Conservation (phyloP, 2,113 vertebrate species). For the Limnothrissa miodon region DNA sequence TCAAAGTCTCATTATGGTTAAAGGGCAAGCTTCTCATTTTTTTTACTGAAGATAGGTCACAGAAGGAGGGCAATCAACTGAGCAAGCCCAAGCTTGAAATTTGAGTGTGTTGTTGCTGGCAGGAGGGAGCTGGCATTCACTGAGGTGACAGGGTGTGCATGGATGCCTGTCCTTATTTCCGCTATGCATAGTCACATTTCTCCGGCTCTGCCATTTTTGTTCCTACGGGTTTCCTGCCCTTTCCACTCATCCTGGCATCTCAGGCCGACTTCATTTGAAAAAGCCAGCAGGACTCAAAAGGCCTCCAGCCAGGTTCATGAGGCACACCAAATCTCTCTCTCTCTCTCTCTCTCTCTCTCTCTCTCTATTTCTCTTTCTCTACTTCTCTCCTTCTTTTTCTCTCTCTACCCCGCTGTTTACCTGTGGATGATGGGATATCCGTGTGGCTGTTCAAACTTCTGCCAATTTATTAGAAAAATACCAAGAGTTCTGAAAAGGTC, state of each 20-base stretch:
- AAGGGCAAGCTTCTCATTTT: neutral
- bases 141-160: neutral
- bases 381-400: neutral
- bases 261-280: neutral
- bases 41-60: no score
- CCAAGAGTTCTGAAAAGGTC: neutral
- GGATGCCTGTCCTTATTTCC: neutral
- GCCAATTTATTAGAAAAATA: neutral
- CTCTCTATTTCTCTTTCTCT: neutral
- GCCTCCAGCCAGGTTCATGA: neutral
- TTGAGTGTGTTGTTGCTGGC: neutral
- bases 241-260: neutral
- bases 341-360: neutral
- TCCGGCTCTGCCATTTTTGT: neutral
- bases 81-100: neutral
- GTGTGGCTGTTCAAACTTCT: neutral
- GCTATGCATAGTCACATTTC: neutral
- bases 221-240: neutral
- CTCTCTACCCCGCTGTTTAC: neutral
- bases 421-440: neutral
- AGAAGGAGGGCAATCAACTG: neutral
- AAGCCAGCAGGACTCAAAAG: neutral
- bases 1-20: neutral
- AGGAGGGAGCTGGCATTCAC: neutral
- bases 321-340: neutral